phyloP scores from a whole-genome alignment of 2,113 vertebrate species.

The Chaetops frenatus region DNA sequence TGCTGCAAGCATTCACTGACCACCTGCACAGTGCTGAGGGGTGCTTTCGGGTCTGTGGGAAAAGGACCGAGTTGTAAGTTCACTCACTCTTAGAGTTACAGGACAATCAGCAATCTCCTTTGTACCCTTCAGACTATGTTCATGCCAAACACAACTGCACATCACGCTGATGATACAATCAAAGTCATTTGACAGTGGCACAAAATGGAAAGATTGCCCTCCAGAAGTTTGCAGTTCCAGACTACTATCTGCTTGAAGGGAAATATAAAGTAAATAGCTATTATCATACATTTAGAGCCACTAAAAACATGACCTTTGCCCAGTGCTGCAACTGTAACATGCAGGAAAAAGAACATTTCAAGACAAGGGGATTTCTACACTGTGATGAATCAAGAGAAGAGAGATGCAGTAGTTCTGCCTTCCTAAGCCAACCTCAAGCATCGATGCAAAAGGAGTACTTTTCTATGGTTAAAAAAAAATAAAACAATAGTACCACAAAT shows the following conservation, averaged over 20 bases:
- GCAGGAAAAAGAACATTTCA: not conserved
- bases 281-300: not conserved
- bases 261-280: not conserved
- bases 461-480: not conserved
- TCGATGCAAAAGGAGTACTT: not conserved
- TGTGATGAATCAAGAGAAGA: not conserved
- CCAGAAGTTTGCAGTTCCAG: not conserved
- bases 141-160: not conserved
- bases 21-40: not conserved
- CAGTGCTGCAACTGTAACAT: not conserved
- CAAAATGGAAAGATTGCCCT: not conserved
- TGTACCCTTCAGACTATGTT: not conserved
- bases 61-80: rapidly evolving
- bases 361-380: not conserved
- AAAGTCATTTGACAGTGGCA: not conserved
- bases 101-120: not conserved
- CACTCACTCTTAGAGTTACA: not conserved
- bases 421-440: not conserved
- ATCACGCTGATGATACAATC: not conserved
- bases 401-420: not conserved
- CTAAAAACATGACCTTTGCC: not conserved
- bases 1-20: not conserved
- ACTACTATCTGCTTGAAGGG: not conserved
- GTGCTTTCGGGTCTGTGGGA: not conserved
- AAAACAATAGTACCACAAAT: not conserved